A percentile compares a stretch with the other conserved stretches of the same genome.
Conservation (phyloP, 2,797 vertebrate genomes). For the Ibycter americanus region DNA sequence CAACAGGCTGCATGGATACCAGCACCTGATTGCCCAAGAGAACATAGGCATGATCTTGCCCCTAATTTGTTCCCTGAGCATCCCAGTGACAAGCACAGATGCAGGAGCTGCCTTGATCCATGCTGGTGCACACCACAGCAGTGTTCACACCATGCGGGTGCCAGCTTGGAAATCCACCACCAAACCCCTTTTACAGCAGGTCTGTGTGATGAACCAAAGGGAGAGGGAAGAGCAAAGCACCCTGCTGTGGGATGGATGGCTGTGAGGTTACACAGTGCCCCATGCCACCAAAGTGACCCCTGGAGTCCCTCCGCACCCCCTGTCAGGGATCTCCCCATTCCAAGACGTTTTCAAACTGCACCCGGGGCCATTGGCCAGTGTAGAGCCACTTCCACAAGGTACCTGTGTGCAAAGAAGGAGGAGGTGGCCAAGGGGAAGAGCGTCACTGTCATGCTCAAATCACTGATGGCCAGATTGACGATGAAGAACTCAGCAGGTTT, state of each 20-base stretch:
- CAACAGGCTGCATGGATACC: accelerated
- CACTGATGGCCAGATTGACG: conserved; percentile 86
- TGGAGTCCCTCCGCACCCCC: too few relatives aligned
- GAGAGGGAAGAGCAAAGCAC: background rate
- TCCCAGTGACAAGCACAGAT: background rate
- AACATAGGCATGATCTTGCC: accelerated
- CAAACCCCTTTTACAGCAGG: background rate
- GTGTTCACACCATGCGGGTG: accelerated
- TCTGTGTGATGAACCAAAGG: background rate
- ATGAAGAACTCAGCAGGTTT: conserved; percentile 90
- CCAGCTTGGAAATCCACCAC: background rate
- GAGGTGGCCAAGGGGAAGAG: conserved; percentile 86
- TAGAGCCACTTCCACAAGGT: background rate
- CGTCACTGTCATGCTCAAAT: conserved; percentile 86
- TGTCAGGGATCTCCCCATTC: background rate
- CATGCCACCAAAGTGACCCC: background rate
- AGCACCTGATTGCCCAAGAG: background rate
- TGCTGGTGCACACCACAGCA: accelerated
- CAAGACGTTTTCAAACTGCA: background rate
- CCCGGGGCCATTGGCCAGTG: accelerated
- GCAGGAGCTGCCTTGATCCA: background rate
- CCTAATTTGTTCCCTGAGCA: background rate
- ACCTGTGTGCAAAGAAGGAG: conserved; percentile 87
- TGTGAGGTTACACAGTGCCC: background rate
- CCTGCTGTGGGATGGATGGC: background rate